A percentile compares a stretch with the other conserved stretches of the same genome.
phyloP scores from a whole-genome alignment of 2,113 vertebrate species.

The Hylia prasina region DNA sequence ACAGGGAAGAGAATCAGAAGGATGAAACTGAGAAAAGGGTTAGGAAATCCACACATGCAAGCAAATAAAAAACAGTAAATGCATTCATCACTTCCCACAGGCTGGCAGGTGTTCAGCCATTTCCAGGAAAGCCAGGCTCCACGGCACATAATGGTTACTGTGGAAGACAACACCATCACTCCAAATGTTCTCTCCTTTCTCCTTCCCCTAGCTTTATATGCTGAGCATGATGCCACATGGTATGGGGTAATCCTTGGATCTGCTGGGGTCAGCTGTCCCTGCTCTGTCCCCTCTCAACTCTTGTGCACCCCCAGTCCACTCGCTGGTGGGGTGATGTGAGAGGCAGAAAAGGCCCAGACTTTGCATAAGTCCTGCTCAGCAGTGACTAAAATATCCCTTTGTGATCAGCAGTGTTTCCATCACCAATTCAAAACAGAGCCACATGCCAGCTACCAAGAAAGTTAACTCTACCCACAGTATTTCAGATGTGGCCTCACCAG shows the following conservation, averaged over 20 bases:
- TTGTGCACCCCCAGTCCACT: background rate
- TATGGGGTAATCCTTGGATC: background rate
- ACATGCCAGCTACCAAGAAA: background rate
- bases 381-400: background rate
- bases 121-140: background rate
- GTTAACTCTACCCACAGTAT: background rate
- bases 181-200: background rate
- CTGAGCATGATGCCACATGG: background rate
- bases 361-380: background rate
- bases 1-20: background rate
- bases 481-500: background rate
- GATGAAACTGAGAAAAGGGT: background rate
- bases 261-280: background rate
- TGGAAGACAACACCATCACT: background rate
- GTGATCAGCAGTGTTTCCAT: background rate
- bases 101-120: background rate
- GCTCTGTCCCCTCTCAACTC: background rate
- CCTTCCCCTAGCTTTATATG: background rate
- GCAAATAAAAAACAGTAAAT: background rate
- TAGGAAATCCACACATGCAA: background rate
- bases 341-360: background rate
- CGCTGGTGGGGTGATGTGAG: accelerated
- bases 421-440: background rate
- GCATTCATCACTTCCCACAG: background rate
- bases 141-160: background rate